A percentile compares a stretch with the other conserved stretches of the same genome.
Conservation (phyloP, 2,888 invertebrate genomes). For the Matsumyia berberina region DNA sequence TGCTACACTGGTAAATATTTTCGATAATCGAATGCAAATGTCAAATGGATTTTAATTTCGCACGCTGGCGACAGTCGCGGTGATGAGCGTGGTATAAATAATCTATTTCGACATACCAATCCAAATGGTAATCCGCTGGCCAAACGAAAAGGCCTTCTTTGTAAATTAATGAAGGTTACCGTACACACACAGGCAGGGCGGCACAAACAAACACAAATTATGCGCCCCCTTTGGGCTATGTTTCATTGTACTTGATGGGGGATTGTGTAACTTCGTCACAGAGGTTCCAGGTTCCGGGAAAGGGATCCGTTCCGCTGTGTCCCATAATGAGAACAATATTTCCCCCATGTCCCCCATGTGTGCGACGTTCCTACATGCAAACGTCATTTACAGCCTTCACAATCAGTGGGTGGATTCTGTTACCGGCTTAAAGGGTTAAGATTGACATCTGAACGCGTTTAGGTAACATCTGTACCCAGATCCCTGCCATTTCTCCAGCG, state of each 20-base stretch:
- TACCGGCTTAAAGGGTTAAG: constrained; percentile 39
- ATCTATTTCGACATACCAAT: constrained; percentile 43
- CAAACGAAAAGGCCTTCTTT: constrained; percentile 26
- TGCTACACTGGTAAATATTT: constrained; percentile 36
- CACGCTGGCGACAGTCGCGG: constrained; percentile 28
- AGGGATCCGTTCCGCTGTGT: constrained; percentile 1
- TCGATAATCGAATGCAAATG: constrained; percentile 70
- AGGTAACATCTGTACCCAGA: constrained; percentile 28
- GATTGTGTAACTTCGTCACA: constrained; percentile 12
- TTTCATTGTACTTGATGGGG: constrained; percentile 43
- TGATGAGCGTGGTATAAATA: constrained; percentile 42
- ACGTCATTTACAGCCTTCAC: constrained; percentile 28
- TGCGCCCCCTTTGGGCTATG: constrained; percentile 44
- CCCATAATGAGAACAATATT: constrained; percentile 26
- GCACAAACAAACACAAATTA: constrained; percentile 44
- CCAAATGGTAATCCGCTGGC: constrained; percentile 24
- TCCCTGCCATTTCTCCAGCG: not conserved
- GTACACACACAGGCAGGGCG: constrained; percentile 7
- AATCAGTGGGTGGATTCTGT: not conserved
- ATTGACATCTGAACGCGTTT: constrained; percentile 41
- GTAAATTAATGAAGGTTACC: constrained; percentile 53
- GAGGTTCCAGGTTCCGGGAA: not conserved
- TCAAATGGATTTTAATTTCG: constrained; percentile 59
- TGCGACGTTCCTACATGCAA: constrained; percentile 14
- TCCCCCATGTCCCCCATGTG: constrained; percentile 2